A percentile compares a stretch with the other conserved stretches of the same genome.
These are phyloP conservation scores for Oncopeltus fasciatus DNA, from an alignment of 1,140 invertebrate species.

Conservation along the genomic window DNA sequence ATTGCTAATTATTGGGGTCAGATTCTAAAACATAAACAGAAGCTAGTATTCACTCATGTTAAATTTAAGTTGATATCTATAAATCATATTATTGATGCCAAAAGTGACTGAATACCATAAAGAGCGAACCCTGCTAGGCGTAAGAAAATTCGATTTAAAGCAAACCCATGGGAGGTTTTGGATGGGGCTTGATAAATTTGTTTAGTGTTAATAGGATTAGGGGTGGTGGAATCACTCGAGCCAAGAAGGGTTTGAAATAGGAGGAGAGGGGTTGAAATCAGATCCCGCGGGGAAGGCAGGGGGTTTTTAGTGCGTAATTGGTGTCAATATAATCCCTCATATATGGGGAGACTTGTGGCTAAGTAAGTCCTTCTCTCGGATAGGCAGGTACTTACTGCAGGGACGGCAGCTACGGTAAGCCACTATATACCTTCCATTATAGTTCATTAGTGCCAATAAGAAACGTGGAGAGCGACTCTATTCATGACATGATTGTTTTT, in stretches of 20 bases:
- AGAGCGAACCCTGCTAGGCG: no score
- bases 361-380: neutral
- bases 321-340: constrained; percentile 4
- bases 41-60: no score
- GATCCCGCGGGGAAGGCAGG: neutral
- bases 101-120: no score
- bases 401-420: neutral
- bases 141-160: neutral
- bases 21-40: no score
- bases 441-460: neutral
- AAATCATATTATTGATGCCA: no score
- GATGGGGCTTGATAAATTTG: neutral
- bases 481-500: neutral
- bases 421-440: neutral
- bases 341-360: neutral
- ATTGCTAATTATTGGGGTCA: no score
- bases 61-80: no score
- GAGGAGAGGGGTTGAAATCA: neutral
- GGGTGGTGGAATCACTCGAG: neutral
- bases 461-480: constrained; percentile 6
- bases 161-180: neutral
- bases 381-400: constrained; percentile 6
- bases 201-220: constrained; percentile 3
- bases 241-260: no score
- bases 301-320: constrained; percentile 6